phyloP scores from a whole-genome alignment of 1,140 invertebrate genomes.

The Melipona quadrifasciata region DNA sequence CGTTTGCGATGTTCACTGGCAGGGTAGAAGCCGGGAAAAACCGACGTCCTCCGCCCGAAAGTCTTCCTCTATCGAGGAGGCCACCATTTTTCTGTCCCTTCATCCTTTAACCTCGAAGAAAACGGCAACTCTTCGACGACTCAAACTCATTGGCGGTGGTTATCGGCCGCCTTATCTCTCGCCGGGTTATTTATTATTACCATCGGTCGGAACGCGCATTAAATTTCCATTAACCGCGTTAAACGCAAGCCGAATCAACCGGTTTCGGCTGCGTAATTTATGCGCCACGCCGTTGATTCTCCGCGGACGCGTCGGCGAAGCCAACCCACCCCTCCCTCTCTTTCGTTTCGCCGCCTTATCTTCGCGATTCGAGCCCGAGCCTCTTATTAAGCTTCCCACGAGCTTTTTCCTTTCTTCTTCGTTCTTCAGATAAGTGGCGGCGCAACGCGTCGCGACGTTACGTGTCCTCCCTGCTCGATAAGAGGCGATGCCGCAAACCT shows the following conservation, averaged over 20 bases:
- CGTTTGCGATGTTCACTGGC: slow-evolving; percentile 46
- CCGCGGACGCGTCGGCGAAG: background rate
- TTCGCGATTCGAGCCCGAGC: background rate
- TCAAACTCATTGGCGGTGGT: slow-evolving; percentile 4
- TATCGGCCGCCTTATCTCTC: slow-evolving; percentile 55
- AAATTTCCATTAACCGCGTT: slow-evolving; percentile 64
- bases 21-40: background rate
- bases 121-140: background rate
- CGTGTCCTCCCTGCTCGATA: background rate
- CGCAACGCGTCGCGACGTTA: background rate
- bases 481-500: slow-evolving; percentile 1
- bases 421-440: background rate
- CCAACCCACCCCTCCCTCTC: background rate
- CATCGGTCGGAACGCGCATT: slow-evolving; percentile 44
- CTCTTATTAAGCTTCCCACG: slow-evolving; percentile 17
- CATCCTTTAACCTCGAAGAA: slow-evolving; percentile 55
- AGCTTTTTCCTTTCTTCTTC: background rate
- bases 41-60: slow-evolving; percentile 27
- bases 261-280: slow-evolving; percentile 55
- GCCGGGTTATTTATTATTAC: slow-evolving; percentile 64
- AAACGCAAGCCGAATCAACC: slow-evolving; percentile 42
- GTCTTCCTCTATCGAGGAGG: background rate
- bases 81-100: slow-evolving; percentile 31
- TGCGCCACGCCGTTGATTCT: slow-evolving; percentile 33
- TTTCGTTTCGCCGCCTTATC: background rate